Evolutionary conservation across 1,140 invertebrate species (phyloP).

Genomic region (Drosophila simulans): DNA sequence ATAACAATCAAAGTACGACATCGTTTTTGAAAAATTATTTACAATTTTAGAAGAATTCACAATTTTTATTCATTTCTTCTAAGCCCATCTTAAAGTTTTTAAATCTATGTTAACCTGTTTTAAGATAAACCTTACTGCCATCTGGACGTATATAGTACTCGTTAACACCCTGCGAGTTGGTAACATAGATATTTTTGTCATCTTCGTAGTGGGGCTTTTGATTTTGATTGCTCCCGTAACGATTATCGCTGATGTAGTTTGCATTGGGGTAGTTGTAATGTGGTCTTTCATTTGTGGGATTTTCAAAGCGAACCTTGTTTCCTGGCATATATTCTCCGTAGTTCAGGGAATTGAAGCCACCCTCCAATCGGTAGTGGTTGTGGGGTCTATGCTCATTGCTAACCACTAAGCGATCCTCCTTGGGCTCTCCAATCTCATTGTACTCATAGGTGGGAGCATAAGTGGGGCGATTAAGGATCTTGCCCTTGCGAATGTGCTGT

Average conservation of each 20-base stretch:
- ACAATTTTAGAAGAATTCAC: not conserved
- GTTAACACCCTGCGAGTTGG: conserved; percentile 74
- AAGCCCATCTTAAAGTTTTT: too few species aligned
- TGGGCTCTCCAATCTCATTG: conserved; percentile 25
- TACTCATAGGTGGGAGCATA: conserved; percentile 72
- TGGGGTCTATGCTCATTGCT: conserved; percentile 57
- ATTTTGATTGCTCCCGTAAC: conserved; percentile 64
- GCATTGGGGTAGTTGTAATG: conserved; percentile 63
- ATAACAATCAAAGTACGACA: too few species aligned
- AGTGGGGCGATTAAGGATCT: conserved; percentile 69
- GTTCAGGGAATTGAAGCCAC: conserved; percentile 42
- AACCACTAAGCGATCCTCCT: conserved; percentile 67
- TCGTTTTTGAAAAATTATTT: not conserved
- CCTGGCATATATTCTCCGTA: conserved; percentile 64
- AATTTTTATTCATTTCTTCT: too few species aligned
- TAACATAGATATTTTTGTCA: conserved; percentile 81
- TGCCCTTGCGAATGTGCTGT: conserved; percentile 62
- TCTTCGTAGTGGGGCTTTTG: conserved; percentile 59
- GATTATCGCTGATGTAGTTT: conserved; percentile 71
- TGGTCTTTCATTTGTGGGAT: conserved; percentile 19
- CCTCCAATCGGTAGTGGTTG: conserved; percentile 51
- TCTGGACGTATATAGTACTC: conserved; percentile 79
- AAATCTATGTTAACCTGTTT: conserved; percentile 22
- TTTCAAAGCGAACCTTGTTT: conserved; percentile 43
- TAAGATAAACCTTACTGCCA: conserved; percentile 75